Conservation (phyloP, 2,113 vertebrate species). For the Emydura subglobosa region DNA sequence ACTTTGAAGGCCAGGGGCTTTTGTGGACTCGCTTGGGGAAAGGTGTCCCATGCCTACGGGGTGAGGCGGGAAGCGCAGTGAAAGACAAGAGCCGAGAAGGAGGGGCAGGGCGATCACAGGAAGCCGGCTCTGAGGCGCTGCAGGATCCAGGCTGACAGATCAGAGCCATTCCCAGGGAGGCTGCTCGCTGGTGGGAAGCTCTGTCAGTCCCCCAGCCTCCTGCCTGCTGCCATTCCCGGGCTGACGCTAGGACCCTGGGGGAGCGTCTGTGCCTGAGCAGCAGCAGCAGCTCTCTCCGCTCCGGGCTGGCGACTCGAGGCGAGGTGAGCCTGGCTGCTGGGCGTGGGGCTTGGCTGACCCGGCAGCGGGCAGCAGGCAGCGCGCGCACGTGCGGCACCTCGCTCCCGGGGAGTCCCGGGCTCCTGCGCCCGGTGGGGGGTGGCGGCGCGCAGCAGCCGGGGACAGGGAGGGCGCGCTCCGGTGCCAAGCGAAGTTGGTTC, state of each 20-base stretch:
- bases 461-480: too few relatives aligned
- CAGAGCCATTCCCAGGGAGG: neutral
- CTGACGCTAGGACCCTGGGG: neutral
- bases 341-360: neutral
- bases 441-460: neutral
- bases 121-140: neutral
- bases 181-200: neutral
- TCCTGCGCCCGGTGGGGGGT: neutral
- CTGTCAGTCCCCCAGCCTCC: neutral
- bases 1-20: neutral
- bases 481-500: neutral
- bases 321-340: neutral
- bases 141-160: neutral
- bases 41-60: too few relatives aligned
- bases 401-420: too few relatives aligned
- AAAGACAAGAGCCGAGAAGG: too few relatives aligned
- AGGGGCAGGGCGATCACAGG: neutral
- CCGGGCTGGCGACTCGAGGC: neutral
- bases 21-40: neutral
- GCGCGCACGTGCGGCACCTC: neutral
- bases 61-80: too few relatives aligned
- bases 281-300: neutral
- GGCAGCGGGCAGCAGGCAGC: neutral
- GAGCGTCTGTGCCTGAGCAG: neutral
- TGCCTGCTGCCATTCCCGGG: neutral